phyloP scores from a whole-genome alignment of 2,888 invertebrate species.

The Macroteleia sp. region DNA sequence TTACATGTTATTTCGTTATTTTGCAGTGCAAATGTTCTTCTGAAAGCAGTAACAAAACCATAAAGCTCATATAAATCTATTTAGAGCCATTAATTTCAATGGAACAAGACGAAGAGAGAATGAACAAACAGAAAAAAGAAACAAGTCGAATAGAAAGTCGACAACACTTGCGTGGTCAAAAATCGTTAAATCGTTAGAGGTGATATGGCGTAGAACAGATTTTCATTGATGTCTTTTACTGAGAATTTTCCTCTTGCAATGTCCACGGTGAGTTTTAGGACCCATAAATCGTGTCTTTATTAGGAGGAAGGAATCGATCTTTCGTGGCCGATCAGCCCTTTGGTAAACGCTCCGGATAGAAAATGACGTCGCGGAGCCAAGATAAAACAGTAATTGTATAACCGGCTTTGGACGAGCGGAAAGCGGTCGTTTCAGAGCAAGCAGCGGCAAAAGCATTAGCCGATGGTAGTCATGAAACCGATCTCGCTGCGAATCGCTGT shows the following conservation, averaged over 20 bases:
- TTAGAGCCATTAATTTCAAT: slow-evolving; percentile 3
- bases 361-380: slow-evolving; percentile 68
- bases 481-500: slow-evolving; percentile 57
- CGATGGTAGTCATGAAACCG: slow-evolving; percentile 30
- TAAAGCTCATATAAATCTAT: slow-evolving; percentile 7
- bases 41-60: too few species aligned
- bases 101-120: not conserved
- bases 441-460: slow-evolving; percentile 14
- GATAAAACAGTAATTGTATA: slow-evolving; percentile 81
- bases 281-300: slow-evolving; percentile 58
- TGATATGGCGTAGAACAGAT: slow-evolving; percentile 10
- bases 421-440: slow-evolving; percentile 66
- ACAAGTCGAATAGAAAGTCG: slow-evolving; percentile 21
- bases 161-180: not conserved
- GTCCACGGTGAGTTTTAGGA: slow-evolving; percentile 37
- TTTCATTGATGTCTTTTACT: slow-evolving; percentile 7
- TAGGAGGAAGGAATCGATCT: slow-evolving; percentile 65
- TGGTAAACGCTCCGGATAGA: slow-evolving; percentile 54
- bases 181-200: slow-evolving; percentile 7
- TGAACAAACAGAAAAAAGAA: not conserved
- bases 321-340: slow-evolving; percentile 53
- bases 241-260: slow-evolving; percentile 15
- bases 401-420: slow-evolving; percentile 77
- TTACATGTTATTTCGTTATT: too few species aligned
- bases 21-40: too few species aligned